A percentile compares a stretch with the other conserved stretches of the same genome.
These are phyloP conservation scores for Psophia crepitans DNA, from an alignment of 2,113 vertebrate genomes.

Conservation along the genomic window DNA sequence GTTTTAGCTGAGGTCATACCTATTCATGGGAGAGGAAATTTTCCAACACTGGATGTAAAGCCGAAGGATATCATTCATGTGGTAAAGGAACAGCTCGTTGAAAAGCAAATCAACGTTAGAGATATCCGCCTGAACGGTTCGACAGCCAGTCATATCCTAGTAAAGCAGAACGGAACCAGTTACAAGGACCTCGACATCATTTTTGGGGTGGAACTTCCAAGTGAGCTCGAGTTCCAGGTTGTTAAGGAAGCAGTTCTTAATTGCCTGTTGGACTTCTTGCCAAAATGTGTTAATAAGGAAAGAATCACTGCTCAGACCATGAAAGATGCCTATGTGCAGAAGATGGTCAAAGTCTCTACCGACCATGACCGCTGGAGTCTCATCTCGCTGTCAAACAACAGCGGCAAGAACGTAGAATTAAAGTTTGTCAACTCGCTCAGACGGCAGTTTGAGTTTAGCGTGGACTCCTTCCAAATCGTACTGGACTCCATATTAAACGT, in stretches of 20 bases:
- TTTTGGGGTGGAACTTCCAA: constrained; percentile 89
- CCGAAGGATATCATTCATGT: constrained; percentile 90
- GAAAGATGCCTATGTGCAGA: constrained; percentile 96
- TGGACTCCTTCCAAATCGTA: constrained; percentile 96
- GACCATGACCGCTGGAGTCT: constrained; percentile 94
- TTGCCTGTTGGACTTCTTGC: constrained; percentile 88
- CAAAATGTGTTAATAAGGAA: constrained; percentile 90
- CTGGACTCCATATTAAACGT: constrained; percentile 85
- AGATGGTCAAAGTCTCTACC: constrained; percentile 95
- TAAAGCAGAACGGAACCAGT: constrained; percentile 85
- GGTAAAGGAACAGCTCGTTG: constrained; percentile 84
- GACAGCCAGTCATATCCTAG: constrained; percentile 92
- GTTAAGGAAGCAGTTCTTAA: constrained; percentile 91
- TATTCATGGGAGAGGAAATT: constrained; percentile 94
- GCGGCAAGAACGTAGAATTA: constrained; percentile 93
- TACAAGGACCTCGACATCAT: constrained; percentile 98
- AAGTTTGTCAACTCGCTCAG: constrained; percentile 90
- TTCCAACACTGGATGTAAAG: constrained; percentile 93
- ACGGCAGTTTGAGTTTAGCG: constrained; percentile 97
- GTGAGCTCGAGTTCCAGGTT: constrained; percentile 89
- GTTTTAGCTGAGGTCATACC: constrained; percentile 90
- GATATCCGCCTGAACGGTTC: constrained; percentile 94
- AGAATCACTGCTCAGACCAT: constrained; percentile 90
- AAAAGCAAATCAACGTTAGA: constrained; percentile 84
- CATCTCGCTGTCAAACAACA: constrained; percentile 95